phyloP scores from a whole-genome alignment of 2,888 invertebrate species.

The Atrina japonica region DNA sequence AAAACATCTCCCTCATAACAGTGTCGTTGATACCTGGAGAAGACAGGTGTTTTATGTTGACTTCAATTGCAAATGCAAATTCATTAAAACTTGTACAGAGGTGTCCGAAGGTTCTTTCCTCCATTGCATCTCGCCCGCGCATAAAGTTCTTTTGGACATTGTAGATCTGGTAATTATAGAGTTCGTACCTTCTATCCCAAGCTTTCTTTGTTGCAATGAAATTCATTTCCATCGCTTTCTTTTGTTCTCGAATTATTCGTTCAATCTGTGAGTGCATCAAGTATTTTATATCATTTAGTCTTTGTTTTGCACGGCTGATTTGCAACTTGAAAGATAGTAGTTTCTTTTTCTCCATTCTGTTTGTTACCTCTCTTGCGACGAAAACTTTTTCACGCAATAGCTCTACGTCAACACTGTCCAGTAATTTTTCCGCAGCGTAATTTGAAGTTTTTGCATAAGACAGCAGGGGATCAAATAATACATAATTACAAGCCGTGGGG shows the following conservation, averaged over 20 bases:
- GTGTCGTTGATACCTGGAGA: conserved; percentile 13
- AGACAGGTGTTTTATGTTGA: conserved; percentile 41
- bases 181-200: conserved; percentile 52
- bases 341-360: conserved; percentile 57
- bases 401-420: conserved; percentile 43
- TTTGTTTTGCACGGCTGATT: conserved; percentile 29
- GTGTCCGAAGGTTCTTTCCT: conserved; percentile 64
- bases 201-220: conserved; percentile 40
- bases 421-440: conserved; percentile 58
- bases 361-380: conserved; percentile 57
- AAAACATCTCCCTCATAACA: conserved; percentile 43
- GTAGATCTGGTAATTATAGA: conserved; percentile 64
- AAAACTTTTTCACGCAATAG: conserved; percentile 46
- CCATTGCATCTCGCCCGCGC: conserved; percentile 68
- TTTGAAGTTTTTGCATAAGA: conserved; percentile 69
- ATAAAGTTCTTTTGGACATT: conserved; percentile 66
- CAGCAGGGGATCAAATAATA: conserved; percentile 66
- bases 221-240: conserved; percentile 31
- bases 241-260: conserved; percentile 48
- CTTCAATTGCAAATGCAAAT: conserved; percentile 54
- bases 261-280: conserved; percentile 44
- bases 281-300: conserved; percentile 37
- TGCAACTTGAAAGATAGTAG: conserved; percentile 42
- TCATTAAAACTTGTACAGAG: conserved; percentile 62
- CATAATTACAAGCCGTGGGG: conserved; percentile 68